Evolutionary conservation across 2,888 invertebrate species (phyloP).

Genomic region (Aproaerema taeniolella): DNA sequence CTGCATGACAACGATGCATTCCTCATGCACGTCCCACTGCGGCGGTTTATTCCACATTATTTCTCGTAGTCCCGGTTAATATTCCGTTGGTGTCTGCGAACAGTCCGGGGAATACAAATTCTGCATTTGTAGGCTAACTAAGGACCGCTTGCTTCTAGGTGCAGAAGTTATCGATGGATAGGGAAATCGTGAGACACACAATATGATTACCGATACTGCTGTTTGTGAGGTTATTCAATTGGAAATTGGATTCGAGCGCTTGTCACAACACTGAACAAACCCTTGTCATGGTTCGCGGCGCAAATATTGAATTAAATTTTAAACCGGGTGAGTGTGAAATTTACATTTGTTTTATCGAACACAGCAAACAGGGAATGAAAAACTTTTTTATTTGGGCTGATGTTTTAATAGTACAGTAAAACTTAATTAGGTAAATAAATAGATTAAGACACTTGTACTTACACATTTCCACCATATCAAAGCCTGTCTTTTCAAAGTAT

Average conservation of each 20-base stretch:
- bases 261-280: neutral
- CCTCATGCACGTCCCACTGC: conserved; percentile 56
- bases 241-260: neutral
- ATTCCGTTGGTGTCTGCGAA: conserved; percentile 52
- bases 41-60: conserved; percentile 66
- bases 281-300: neutral
- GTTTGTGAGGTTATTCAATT: conserved; percentile 4
- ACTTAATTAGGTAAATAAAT: no score
- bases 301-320: neutral
- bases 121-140: conserved; percentile 33
- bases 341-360: no score
- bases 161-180: conserved; percentile 18
- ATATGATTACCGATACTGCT: conserved; percentile 8
- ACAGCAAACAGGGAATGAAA: no score
- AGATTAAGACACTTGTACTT: no score
- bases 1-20: conserved; percentile 37
- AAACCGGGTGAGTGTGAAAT: no score
- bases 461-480: no score
- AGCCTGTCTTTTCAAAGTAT: no score
- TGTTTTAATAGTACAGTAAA: no score
- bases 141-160: conserved; percentile 47
- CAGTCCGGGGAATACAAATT: conserved; percentile 63
- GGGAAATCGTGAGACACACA: conserved; percentile 4
- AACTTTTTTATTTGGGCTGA: no score
- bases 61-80: conserved; percentile 56